These are phyloP conservation scores for Streptopelia turtur DNA, from an alignment of 2,797 vertebrate species.

Conservation along the genomic window DNA sequence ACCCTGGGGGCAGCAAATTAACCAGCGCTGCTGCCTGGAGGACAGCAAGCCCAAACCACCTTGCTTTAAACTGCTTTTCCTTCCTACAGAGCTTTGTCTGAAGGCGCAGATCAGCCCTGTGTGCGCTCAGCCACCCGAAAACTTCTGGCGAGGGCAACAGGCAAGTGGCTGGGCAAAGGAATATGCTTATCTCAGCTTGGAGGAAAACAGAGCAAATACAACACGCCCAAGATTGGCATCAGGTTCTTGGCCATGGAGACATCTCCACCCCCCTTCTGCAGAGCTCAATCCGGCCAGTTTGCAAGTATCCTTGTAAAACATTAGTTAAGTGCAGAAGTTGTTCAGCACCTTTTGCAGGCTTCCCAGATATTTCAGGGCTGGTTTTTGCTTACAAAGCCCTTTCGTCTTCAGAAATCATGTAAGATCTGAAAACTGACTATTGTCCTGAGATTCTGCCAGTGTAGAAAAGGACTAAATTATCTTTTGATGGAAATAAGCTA, in stretches of 20 bases:
- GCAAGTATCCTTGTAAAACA: not conserved
- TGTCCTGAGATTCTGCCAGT: not conserved
- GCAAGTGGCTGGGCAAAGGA: not conserved
- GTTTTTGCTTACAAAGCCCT: not conserved
- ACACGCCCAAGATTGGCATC: not conserved
- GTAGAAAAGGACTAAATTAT: not conserved
- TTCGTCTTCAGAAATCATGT: not conserved
- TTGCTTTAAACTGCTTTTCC: not conserved
- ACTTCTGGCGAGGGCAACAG: not conserved
- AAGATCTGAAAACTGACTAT: not conserved
- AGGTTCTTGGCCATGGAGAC: not conserved
- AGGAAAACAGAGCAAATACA: not conserved
- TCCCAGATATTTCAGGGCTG: not conserved
- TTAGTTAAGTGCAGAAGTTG: not conserved
- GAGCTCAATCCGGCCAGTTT: not conserved
- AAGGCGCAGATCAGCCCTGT: fast-evolving
- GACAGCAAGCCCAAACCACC: not conserved
- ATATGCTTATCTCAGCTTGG: fast-evolving
- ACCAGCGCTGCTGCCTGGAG: fast-evolving
- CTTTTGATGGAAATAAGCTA: not conserved
- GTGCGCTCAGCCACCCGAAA: not conserved
- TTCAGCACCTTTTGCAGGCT: not conserved
- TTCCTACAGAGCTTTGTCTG: fast-evolving
- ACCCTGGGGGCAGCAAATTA: not conserved
- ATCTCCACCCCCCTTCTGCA: not conserved